Percentiles rank a stretch among this genome's conserved stretches.
phyloP scores from a whole-genome alignment of 2,113 vertebrate genomes.

The rat (Rattus norvegicus) region DNA sequence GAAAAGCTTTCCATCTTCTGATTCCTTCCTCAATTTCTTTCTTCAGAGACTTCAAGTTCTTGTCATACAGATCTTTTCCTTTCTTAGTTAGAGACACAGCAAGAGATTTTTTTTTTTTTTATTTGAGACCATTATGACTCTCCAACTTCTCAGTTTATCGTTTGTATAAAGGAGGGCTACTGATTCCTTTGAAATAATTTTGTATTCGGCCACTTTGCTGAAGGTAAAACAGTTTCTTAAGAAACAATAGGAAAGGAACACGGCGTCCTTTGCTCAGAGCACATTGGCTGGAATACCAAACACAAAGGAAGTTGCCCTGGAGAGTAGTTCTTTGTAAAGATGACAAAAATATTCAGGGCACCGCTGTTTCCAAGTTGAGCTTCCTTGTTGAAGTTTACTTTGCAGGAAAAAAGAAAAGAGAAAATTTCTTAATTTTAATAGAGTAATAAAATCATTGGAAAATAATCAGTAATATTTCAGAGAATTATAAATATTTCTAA shows the following conservation, averaged over 20 bases:
- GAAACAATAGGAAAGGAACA: constrained; percentile 22
- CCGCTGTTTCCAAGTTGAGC: constrained; percentile 62
- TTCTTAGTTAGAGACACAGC: no score
- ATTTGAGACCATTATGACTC: no score
- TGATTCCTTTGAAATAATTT: no score
- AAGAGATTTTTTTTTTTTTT: no score
- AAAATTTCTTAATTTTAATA: constrained; percentile 31
- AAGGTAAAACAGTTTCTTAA: constrained; percentile 42
- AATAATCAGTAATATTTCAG: constrained; percentile 32
- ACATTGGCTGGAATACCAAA: constrained; percentile 44
- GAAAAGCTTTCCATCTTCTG: no score
- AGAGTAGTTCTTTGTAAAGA: constrained; percentile 57
- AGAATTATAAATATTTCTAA: not conserved
- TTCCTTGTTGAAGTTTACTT: constrained; percentile 69
- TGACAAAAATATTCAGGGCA: constrained; percentile 62
- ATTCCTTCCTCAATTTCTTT: no score
- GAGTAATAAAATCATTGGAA: constrained; percentile 25
- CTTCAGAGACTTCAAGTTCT: no score
- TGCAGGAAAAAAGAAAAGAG: not conserved
- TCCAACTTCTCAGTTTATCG: no score
- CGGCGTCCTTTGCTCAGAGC: constrained; percentile 51
- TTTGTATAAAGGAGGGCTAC: no score
- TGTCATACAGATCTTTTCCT: no score
- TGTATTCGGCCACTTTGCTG: no score
- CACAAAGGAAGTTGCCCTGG: constrained; percentile 51